phyloP scores from a whole-genome alignment of 2,113 vertebrate species.

The Xiphorhynchus elegans region DNA sequence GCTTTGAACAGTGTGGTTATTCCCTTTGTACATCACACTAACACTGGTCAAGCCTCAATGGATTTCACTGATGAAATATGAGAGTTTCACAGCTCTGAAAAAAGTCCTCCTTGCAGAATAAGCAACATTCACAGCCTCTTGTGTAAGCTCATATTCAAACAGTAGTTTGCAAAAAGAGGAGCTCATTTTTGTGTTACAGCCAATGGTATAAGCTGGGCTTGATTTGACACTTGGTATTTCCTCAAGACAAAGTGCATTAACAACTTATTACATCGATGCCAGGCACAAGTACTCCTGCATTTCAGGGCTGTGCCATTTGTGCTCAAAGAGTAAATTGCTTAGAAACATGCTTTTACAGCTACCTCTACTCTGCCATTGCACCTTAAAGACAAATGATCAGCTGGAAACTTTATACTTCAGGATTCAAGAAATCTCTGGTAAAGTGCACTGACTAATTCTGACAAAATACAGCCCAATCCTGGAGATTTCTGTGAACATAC shows the following conservation, averaged over 20 bases:
- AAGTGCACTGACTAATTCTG: neutral
- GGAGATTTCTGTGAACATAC: neutral
- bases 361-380: neutral
- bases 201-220: neutral
- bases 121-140: neutral
- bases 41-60: neutral
- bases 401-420: neutral
- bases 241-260: neutral
- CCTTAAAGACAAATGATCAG: neutral
- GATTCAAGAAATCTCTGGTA: neutral
- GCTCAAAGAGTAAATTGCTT: neutral
- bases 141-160: neutral
- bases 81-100: neutral
- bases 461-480: neutral
- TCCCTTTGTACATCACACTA: conserved; percentile 17
- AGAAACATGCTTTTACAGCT: neutral
- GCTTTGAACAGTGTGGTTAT: neutral
- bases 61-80: conserved; percentile 18
- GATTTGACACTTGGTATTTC: neutral
- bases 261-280: accelerated
- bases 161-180: neutral
- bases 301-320: neutral
- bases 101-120: neutral
- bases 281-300: neutral
- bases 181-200: neutral